Conservation (phyloP, 2,797 vertebrate species). For the Cuniculus paca region DNA sequence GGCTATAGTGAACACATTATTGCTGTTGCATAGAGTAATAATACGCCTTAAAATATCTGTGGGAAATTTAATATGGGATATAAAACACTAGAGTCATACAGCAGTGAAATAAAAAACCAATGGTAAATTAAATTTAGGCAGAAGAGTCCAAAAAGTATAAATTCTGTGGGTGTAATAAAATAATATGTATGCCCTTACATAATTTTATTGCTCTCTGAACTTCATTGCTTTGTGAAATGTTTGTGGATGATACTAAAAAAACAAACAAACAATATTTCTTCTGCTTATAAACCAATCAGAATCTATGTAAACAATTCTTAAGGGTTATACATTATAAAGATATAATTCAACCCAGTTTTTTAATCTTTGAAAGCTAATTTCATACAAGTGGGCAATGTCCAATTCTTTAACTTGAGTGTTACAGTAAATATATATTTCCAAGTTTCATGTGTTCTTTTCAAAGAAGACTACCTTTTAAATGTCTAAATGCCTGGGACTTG, state of each 20-base stretch:
- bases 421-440: conserved; percentile 27
- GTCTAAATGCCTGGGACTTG: background rate
- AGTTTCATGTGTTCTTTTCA: conserved; percentile 1
- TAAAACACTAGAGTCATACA: conserved; percentile 59
- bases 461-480: conserved; percentile 47
- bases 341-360: conserved; percentile 22
- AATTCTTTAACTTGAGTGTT: conserved; percentile 33
- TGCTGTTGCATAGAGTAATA: conserved; percentile 46
- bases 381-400: conserved; percentile 26
- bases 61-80: conserved; percentile 75
- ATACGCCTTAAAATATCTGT: conserved; percentile 71
- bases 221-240: conserved; percentile 55
- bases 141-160: conserved; percentile 76
- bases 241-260: background rate
- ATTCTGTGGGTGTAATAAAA: conserved; percentile 74
- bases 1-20: conserved; percentile 64
- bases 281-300: conserved; percentile 64
- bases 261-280: background rate
- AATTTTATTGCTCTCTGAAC: conserved; percentile 64
- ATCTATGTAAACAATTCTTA: conserved; percentile 12
- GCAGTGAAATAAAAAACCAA: conserved; percentile 64
- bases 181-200: background rate
- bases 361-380: conserved; percentile 53
- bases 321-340: conserved; percentile 30
- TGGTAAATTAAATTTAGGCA: conserved; percentile 60